Conservation (phyloP, 2,797 vertebrate genomes). For the Sebastes flavidus region DNA sequence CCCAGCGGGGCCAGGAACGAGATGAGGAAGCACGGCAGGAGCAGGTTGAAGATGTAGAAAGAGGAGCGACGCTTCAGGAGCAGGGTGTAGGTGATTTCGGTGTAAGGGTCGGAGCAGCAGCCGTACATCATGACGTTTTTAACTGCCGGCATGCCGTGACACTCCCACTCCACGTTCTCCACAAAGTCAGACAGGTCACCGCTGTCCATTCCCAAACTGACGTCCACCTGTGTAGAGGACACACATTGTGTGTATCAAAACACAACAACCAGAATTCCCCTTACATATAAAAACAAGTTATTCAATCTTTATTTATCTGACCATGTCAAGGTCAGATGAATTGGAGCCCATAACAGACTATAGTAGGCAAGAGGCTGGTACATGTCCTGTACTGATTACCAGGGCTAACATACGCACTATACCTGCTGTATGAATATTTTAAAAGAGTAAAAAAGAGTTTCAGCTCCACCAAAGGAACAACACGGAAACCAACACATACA, state of each 20-base stretch:
- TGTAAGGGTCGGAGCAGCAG: constrained; percentile 97
- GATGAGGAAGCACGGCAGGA: constrained; percentile 96
- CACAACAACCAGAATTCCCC: neutral
- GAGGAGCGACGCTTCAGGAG: constrained; percentile 94
- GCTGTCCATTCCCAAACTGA: constrained; percentile 88
- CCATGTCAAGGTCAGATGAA: neutral
- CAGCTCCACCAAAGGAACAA: neutral
- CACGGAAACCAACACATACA: neutral
- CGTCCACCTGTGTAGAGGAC: constrained; percentile 84
- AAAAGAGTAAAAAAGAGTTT: no score
- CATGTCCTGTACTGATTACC: no score
- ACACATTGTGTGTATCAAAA: neutral
- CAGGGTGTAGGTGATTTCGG: constrained; percentile 94
- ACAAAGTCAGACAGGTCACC: constrained; percentile 96
- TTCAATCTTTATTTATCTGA: neutral
- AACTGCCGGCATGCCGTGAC: constrained; percentile 95
- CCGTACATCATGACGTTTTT: constrained; percentile 94
- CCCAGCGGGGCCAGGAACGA: constrained; percentile 96
- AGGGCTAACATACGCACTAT: no score
- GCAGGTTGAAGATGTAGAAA: constrained; percentile 96
- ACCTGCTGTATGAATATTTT: no score
- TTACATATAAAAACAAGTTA: neutral
- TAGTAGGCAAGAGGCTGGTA: neutral
- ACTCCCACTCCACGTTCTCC: constrained; percentile 98
- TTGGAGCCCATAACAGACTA: neutral